phyloP scores from a whole-genome alignment of 2,113 vertebrate species.

The Anguilla rostrata region DNA sequence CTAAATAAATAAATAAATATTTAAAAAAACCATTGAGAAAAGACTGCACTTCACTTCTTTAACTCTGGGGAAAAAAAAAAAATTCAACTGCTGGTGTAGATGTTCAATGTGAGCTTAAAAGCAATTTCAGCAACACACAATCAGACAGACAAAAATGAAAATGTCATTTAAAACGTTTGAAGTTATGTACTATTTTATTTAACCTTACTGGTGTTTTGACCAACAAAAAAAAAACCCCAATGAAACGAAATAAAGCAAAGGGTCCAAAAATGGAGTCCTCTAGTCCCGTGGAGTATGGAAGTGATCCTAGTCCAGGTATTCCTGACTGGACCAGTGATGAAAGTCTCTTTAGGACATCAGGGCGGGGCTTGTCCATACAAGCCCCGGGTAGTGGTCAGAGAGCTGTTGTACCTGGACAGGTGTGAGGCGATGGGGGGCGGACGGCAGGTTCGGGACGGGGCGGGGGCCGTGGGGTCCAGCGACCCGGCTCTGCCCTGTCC shows the following conservation, averaged over 20 bases:
- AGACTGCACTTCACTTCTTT: background rate
- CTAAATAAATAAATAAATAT: background rate
- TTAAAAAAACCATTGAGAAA: background rate
- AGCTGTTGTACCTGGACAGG: conserved; percentile 57
- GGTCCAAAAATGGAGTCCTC: no score
- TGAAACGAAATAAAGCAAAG: no score
- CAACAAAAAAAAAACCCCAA: no score
- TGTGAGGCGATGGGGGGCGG: conserved; percentile 38
- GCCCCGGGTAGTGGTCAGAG: conserved; percentile 31
- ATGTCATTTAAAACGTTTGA: no score
- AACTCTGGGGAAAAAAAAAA: background rate
- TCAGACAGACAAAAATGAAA: no score
- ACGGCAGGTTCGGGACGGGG: conserved; percentile 2
- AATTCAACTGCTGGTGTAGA: background rate
- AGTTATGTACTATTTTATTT: no score
- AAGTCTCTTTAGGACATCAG: background rate
- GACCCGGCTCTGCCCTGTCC: conserved; percentile 41
- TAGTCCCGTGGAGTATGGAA: no score
- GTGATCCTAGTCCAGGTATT: background rate
- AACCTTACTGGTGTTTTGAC: no score
- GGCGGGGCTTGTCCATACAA: conserved; percentile 29
- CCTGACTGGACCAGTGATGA: background rate
- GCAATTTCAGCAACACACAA: background rate
- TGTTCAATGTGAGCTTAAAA: background rate
- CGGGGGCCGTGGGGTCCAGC: background rate